Conservation (phyloP, 2,888 invertebrate genomes). For the Xestia ashworthii region DNA sequence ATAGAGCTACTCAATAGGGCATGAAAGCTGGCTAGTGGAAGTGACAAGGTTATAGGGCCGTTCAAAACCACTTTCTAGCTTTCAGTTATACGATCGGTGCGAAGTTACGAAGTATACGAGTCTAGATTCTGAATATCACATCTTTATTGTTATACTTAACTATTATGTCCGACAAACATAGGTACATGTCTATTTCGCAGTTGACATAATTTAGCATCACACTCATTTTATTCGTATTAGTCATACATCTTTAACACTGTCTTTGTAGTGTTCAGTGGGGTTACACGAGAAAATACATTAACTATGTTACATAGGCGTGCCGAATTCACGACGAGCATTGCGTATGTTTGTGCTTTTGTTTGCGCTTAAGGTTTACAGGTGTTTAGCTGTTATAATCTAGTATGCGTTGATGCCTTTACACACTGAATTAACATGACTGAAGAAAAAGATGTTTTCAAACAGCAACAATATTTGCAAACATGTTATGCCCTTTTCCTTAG, state of each 20-base stretch:
- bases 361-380: conserved; percentile 50
- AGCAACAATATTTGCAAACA: not conserved
- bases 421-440: conserved; percentile 21
- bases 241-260: conserved; percentile 66
- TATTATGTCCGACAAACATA: conserved; percentile 5
- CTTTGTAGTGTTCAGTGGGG: conserved; percentile 59
- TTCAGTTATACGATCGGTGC: conserved; percentile 12
- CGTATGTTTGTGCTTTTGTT: conserved; percentile 56
- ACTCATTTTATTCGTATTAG: conserved; percentile 63
- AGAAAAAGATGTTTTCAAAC: conserved; percentile 9
- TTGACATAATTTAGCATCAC: conserved; percentile 51
- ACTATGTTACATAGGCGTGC: conserved; percentile 72
- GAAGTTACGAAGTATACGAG: conserved; percentile 13
- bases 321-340: conserved; percentile 65
- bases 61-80: conserved; percentile 46
- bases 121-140: not conserved
- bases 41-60: conserved; percentile 39
- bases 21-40: conserved; percentile 32
- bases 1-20: conserved; percentile 25
- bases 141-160: conserved; percentile 17
- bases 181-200: conserved; percentile 31
- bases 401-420: conserved; percentile 30
- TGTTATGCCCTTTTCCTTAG: not conserved
- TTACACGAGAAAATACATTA: conserved; percentile 73
- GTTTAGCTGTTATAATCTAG: conserved; percentile 35